Percentiles rank a stretch among this genome's conserved stretches.
These are phyloP conservation scores for Acanthornis magna DNA, from an alignment of 2,797 vertebrate species.

Conservation along the genomic window DNA sequence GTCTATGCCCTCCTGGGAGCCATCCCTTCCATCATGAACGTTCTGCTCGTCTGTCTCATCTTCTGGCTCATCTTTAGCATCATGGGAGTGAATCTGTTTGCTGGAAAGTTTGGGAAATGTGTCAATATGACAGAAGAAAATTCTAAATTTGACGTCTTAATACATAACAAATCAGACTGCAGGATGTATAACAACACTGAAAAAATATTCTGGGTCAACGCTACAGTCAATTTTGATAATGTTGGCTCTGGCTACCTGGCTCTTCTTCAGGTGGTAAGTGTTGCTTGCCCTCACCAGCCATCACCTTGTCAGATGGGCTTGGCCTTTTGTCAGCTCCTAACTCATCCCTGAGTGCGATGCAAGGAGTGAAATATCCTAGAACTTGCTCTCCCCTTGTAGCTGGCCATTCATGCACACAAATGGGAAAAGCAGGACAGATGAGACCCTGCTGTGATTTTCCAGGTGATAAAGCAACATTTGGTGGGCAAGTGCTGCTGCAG, in stretches of 20 bases:
- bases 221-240: constrained; percentile 97
- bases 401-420: not conserved
- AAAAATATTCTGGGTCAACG: constrained; percentile 88
- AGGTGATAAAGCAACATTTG: not conserved
- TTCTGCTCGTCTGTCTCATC: constrained; percentile 92
- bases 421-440: not conserved
- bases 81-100: constrained; percentile 92
- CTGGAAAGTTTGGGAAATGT: constrained; percentile 92
- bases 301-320: not conserved
- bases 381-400: not conserved
- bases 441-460: not conserved
- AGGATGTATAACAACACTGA: constrained; percentile 77
- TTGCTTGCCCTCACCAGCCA: not conserved
- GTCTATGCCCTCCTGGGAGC: constrained; percentile 93
- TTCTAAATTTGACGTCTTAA: not conserved
- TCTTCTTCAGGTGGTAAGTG: constrained; percentile 95
- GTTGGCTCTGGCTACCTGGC: constrained; percentile 95
- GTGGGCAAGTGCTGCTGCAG: not conserved
- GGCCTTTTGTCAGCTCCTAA: not conserved
- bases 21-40: constrained; percentile 95
- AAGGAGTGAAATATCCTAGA: not conserved
- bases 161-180: constrained; percentile 83
- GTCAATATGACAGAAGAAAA: constrained; percentile 81
- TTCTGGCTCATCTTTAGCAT: constrained; percentile 97
- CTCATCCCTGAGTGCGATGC: not conserved